Evolutionary conservation across 2,113 vertebrate species (phyloP).

Genomic region (Saguinus imperator): DNA sequence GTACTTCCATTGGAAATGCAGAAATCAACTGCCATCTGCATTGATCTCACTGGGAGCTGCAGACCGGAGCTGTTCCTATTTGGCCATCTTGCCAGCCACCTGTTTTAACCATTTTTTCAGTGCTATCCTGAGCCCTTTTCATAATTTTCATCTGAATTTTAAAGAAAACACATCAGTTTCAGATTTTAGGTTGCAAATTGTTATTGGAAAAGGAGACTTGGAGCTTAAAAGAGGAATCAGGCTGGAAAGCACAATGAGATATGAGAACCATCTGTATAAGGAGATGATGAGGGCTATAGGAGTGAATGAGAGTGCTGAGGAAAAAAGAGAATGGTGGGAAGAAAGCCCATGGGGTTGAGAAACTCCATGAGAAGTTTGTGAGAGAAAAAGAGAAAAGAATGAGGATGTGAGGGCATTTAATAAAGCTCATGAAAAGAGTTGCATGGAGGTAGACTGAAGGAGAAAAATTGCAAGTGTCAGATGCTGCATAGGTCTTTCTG

Average conservation of each 20-base stretch:
- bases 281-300: not conserved
- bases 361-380: not conserved
- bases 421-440: not conserved
- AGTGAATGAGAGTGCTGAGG: not conserved
- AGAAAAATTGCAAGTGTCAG: not conserved
- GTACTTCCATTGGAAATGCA: too few relatives aligned
- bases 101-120: not conserved
- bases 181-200: slow-evolving; percentile 45
- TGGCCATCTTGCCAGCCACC: too few relatives aligned
- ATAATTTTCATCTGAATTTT: not conserved
- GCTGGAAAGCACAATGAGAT: not conserved
- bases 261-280: not conserved
- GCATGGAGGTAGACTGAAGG: not conserved
- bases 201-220: not conserved
- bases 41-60: too few relatives aligned
- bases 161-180: not conserved
- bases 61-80: too few relatives aligned
- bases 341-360: not conserved
- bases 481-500: not conserved
- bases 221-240: not conserved
- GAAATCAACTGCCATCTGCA: too few relatives aligned
- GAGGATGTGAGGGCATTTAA: not conserved
- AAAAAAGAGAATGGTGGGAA: not conserved
- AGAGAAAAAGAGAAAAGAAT: not conserved
- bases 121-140: not conserved